Evolutionary conservation across 2,797 vertebrate species (phyloP), one percentile per base, ranked within the genome.

Genomic region (Halcyon leucocephala): DNA sequence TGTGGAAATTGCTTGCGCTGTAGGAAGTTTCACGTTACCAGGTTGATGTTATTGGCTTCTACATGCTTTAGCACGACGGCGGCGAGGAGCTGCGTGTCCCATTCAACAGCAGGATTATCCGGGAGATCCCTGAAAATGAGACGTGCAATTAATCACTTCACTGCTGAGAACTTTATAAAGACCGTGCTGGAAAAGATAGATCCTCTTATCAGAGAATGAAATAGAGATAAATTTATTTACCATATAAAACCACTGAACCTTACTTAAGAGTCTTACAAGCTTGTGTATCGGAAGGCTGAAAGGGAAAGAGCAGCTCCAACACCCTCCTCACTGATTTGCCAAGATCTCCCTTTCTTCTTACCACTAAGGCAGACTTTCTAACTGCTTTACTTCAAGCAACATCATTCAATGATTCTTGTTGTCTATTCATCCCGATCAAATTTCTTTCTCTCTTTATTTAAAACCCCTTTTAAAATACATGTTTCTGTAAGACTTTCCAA

Each of bases 31-130:
- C 41, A 33, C 39, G 31, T 98, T 98, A 99, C 99, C 99, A 99
- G 93, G 97, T 98, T 97, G 96, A 99, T 98, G 93, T 95, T 96
- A 78, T 98, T 98, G 78, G 90, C 96, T 90, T 97, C 93, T 33
- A 99, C 82, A 69, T 99, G 98, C 76, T 97, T 95, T 42, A 98
- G 95, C 90, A 99, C 97, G 31, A 98, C 6, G 72, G 97, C 82
- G 9, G 99, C 98, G 3, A 99, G 97, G 76, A 98, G 91, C 5
- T 97, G 95, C 2, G 97, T 72, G 95, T 99, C 98, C 99, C 99
- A 99, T 73, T 98, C 97, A 20, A 98, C 98, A 46, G 90, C 95
- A 16, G 99, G 99, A 93, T 99, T 96, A 76, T 99, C 99, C 2
- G 98, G 99, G 96, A 99, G 98, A 48, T 98, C 97, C 92, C 99